Percentiles rank a stretch among this genome's conserved stretches.
These are phyloP conservation scores for Ranitomeya variabilis DNA, from an alignment of 2,113 vertebrate genomes.

Conservation along the genomic window DNA sequence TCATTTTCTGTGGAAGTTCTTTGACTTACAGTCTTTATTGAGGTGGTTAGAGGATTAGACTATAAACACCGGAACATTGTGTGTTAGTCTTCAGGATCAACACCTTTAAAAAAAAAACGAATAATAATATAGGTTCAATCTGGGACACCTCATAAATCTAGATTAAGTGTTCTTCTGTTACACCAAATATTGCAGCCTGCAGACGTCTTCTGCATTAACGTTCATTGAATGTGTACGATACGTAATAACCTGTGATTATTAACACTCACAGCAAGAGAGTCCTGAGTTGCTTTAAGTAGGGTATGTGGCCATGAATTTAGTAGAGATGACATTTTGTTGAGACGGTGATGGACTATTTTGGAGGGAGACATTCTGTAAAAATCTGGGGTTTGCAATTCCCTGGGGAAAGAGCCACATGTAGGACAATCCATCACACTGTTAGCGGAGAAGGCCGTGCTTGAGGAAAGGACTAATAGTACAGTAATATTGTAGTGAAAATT, in stretches of 20 bases:
- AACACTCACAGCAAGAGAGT: neutral
- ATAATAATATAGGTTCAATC: conserved; percentile 4
- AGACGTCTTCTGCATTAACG: neutral
- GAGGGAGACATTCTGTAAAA: neutral
- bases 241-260: neutral
- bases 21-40: neutral
- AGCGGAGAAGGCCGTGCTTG: too few species aligned
- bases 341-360: neutral
- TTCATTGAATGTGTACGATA: neutral
- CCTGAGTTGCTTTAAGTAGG: neutral
- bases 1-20: conserved; percentile 20
- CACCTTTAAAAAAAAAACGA: neutral
- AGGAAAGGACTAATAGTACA: too few species aligned
- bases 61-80: conserved; percentile 31
- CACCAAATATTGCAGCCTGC: neutral
- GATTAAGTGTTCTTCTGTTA: conserved; percentile 9
- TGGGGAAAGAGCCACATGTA: too few species aligned
- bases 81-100: conserved; percentile 11
- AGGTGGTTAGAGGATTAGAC: conserved; percentile 30
- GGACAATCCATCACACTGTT: too few species aligned
- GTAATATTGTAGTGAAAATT: too few species aligned
- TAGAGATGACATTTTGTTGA: too few species aligned
- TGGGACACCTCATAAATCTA: conserved; percentile 27
- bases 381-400: neutral
- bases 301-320: neutral